Conservation (phyloP, 2,797 vertebrate genomes). For the Arctocebus calabarensis region DNA sequence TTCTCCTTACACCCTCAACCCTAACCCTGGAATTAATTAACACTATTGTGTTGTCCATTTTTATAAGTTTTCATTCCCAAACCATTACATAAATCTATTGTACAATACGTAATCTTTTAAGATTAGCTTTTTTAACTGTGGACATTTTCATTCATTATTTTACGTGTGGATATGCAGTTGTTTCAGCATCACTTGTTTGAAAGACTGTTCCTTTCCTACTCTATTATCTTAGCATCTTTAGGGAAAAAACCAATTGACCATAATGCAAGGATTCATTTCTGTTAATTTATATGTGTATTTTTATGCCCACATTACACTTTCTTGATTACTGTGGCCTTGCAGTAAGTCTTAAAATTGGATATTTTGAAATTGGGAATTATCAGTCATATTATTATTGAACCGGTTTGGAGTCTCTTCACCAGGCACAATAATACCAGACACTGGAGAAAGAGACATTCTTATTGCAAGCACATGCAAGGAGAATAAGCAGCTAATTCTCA, state of each 20-base stretch:
- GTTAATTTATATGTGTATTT: neutral
- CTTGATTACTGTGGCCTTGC: neutral
- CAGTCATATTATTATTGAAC: neutral
- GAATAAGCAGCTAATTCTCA: neutral
- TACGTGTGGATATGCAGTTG: neutral
- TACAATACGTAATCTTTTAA: neutral
- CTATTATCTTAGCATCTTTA: neutral
- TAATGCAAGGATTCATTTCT: neutral
- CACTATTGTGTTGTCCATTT: neutral
- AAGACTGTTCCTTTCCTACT: neutral
- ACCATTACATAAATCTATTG: neutral
- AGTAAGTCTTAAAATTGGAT: neutral
- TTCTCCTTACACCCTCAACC: neutral
- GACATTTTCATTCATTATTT: neutral
- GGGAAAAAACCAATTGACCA: neutral
- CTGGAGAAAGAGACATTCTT: neutral
- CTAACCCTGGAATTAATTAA: neutral
- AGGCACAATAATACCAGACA: neutral
- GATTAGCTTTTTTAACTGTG: neutral
- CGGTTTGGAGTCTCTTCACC: neutral
- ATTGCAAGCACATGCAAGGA: neutral
- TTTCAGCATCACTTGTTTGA: neutral
- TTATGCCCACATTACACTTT: neutral
- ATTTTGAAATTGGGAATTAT: neutral
- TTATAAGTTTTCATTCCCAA: neutral